Evolutionary conservation across 2,888 invertebrate genomes (phyloP).

Genomic region (Conomelus anceps): DNA sequence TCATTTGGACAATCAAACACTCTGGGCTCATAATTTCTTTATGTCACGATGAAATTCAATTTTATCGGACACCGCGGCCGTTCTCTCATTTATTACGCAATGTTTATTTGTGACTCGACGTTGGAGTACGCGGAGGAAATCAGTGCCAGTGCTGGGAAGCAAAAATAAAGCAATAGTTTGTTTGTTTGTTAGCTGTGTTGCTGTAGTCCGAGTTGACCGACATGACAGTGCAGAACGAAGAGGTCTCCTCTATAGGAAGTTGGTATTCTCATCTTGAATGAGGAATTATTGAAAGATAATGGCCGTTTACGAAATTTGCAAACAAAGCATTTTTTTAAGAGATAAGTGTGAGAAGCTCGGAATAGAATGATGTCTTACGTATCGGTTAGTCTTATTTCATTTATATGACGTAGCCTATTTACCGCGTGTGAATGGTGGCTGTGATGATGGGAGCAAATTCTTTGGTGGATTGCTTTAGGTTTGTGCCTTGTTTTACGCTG

Average conservation of each 20-base stretch:
- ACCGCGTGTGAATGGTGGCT: background rate
- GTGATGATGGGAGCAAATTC: background rate
- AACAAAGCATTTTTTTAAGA: background rate
- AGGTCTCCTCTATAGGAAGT: background rate
- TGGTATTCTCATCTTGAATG: background rate
- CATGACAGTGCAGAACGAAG: background rate
- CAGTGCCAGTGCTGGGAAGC: background rate
- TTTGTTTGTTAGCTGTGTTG: no score
- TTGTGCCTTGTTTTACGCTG: no score
- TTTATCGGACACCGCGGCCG: background rate
- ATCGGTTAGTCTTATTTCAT: background rate
- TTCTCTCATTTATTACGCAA: background rate
- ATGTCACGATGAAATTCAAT: background rate
- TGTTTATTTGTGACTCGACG: background rate
- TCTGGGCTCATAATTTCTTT: background rate
- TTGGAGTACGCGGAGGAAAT: background rate
- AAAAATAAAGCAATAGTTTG: background rate
- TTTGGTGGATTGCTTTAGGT: background rate
- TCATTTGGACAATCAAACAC: background rate
- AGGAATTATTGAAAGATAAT: background rate
- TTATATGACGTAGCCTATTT: no score
- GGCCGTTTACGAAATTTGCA: background rate
- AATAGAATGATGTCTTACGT: background rate
- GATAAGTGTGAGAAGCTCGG: background rate
- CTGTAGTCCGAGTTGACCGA: background rate